Evolutionary conservation across 2,797 vertebrate species (phyloP).

Genomic region (Lagocephalus sceleratus): DNA sequence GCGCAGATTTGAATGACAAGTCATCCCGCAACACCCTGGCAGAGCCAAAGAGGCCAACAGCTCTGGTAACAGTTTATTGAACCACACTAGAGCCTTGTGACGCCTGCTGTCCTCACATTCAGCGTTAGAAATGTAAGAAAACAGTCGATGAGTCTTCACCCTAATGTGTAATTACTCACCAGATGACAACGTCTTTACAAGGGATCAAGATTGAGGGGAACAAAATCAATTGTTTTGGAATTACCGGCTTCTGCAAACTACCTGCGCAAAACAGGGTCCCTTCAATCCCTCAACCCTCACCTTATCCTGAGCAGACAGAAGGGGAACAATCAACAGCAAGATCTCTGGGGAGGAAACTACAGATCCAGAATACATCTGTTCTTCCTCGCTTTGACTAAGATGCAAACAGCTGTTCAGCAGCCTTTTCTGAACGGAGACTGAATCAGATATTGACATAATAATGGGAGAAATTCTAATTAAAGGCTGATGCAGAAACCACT

Average conservation of each 20-base stretch:
- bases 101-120: constrained; percentile 42
- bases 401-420: constrained; percentile 17
- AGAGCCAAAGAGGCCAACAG: constrained; percentile 28
- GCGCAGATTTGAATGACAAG: constrained; percentile 43
- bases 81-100: constrained; percentile 37
- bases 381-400: constrained; percentile 11
- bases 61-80: constrained; percentile 67
- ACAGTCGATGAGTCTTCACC: constrained; percentile 63
- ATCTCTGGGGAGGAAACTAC: constrained; percentile 23
- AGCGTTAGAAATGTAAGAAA: constrained; percentile 47
- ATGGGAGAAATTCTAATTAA: constrained; percentile 19
- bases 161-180: constrained; percentile 72
- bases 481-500: constrained; percentile 12
- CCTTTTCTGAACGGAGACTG: constrained; percentile 13
- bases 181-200: constrained; percentile 66
- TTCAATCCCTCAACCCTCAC: constrained; percentile 45
- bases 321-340: constrained; percentile 10
- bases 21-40: constrained; percentile 26
- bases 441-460: constrained; percentile 9
- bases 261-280: constrained; percentile 47
- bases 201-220: constrained; percentile 15
- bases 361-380: neutral
- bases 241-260: constrained; percentile 72
- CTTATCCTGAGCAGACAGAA: constrained; percentile 29
- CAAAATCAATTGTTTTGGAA: constrained; percentile 72